Conservation (phyloP, 1,140 invertebrate genomes). For the Brachionus rubens region DNA sequence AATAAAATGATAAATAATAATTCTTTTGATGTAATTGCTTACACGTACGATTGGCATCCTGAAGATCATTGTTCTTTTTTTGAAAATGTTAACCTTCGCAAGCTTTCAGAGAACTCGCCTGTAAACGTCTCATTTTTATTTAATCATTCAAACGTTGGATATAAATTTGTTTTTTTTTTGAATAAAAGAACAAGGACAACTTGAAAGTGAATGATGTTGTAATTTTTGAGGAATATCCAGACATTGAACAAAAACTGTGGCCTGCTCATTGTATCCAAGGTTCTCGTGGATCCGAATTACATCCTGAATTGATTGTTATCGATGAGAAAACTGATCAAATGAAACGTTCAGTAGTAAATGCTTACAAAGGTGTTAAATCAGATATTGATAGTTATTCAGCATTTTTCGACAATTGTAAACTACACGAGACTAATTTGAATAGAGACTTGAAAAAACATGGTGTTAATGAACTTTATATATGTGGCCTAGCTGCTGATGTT, state of each 20-base stretch:
- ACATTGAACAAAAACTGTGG: slow-evolving; percentile 67
- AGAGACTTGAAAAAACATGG: slow-evolving; percentile 72
- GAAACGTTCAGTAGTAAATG: slow-evolving; percentile 69
- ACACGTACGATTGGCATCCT: slow-evolving; percentile 95
- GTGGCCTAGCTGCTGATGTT: slow-evolving; percentile 90
- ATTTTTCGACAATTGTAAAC: slow-evolving; percentile 92
- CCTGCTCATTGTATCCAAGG: slow-evolving; percentile 90
- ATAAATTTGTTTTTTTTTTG: background rate
- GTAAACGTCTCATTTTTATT: slow-evolving; percentile 54
- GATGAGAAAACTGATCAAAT: background rate
- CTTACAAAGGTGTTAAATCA: slow-evolving; percentile 90
- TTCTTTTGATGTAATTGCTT: slow-evolving; percentile 85
- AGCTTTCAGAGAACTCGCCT: slow-evolving; percentile 66
- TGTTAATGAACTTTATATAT: slow-evolving; percentile 87
- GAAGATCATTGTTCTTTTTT: slow-evolving; percentile 91
- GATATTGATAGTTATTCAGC: slow-evolving; percentile 95
- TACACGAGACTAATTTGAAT: slow-evolving; percentile 77
- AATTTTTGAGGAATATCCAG: slow-evolving; percentile 66
- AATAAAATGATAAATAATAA: slow-evolving; percentile 78
- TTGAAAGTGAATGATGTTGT: slow-evolving; percentile 70
- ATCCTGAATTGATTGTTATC: slow-evolving; percentile 69
- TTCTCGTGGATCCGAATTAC: slow-evolving; percentile 85
- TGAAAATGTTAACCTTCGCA: slow-evolving; percentile 75
- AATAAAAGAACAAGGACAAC: background rate
- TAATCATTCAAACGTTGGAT: background rate